Conservation (phyloP, 2,888 invertebrate species). For the Apodemia duryi region DNA sequence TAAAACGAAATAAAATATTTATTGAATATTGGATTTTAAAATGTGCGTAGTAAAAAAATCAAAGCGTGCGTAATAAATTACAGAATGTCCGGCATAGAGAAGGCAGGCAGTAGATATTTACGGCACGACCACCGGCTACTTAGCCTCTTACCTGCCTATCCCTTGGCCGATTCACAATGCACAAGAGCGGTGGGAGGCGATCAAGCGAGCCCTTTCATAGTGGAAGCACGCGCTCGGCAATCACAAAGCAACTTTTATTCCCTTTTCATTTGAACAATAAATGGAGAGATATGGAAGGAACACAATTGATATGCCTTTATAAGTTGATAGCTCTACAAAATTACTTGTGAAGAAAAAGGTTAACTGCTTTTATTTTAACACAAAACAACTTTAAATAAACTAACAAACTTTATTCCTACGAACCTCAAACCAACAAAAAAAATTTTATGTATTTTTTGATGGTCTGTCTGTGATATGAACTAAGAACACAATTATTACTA, state of each 20-base stretch:
- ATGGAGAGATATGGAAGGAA: background rate
- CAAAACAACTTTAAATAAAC: no score
- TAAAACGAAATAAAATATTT: background rate
- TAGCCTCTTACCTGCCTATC: conserved; percentile 49
- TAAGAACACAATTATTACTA: no score
- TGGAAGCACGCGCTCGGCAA: conserved; percentile 38
- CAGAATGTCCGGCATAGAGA: background rate
- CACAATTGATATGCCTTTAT: conserved; percentile 3
- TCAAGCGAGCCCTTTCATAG: conserved; percentile 46
- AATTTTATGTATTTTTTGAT: no score
- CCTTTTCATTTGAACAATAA: conserved; percentile 45
- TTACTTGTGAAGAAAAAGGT: no score
- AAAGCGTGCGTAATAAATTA: conserved; percentile 8
- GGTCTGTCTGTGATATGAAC: no score
- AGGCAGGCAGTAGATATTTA: conserved; percentile 14
- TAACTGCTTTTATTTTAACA: no score
- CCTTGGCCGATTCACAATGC: conserved; percentile 43
- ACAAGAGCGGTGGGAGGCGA: conserved; percentile 38
- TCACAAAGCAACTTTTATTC: conserved; percentile 40
- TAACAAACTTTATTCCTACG: no score
- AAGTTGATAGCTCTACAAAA: no score
- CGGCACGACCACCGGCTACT: conserved; percentile 33
- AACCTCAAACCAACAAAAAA: no score
- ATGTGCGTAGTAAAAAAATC: background rate
- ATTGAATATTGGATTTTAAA: background rate